phyloP scores from a whole-genome alignment of 2,113 vertebrate species.

The Tapirus terrestris region DNA sequence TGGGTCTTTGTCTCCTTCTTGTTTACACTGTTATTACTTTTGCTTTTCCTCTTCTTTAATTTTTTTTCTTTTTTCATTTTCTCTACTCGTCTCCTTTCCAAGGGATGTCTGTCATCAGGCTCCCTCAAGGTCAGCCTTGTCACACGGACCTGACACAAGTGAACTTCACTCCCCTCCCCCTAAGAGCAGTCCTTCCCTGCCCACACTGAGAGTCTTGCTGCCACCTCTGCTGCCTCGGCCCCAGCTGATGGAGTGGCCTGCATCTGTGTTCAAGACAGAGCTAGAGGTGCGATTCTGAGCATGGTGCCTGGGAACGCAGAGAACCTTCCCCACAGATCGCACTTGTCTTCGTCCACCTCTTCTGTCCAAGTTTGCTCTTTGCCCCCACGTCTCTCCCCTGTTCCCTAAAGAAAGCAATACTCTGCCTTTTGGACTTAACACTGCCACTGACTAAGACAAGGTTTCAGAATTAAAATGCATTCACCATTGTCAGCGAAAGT shows the following conservation, averaged over 20 bases:
- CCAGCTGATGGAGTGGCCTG: background rate
- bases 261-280: background rate
- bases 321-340: conserved; percentile 57
- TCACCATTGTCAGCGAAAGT: background rate
- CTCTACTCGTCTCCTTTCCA: background rate
- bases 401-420: background rate
- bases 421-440: conserved; percentile 69
- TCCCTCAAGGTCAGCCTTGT: conserved; percentile 66
- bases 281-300: background rate
- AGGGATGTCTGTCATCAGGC: conserved; percentile 28
- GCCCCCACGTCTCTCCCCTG: background rate
- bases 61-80: background rate
- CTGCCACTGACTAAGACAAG: conserved; percentile 75
- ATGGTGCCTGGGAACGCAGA: background rate
- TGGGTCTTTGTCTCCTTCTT: background rate
- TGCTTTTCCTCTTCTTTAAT: background rate
- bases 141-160: conserved; percentile 14
- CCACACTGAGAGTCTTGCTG: background rate
- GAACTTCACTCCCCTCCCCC: background rate
- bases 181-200: background rate
- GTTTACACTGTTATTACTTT: background rate
- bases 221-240: background rate
- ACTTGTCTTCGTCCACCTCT: conserved; percentile 66
- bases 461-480: conserved; percentile 76
- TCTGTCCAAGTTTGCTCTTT: conserved; percentile 50